Evolutionary conservation across 2,797 vertebrate genomes (phyloP).

Genomic region (Leucoraja ocellata): DNA sequence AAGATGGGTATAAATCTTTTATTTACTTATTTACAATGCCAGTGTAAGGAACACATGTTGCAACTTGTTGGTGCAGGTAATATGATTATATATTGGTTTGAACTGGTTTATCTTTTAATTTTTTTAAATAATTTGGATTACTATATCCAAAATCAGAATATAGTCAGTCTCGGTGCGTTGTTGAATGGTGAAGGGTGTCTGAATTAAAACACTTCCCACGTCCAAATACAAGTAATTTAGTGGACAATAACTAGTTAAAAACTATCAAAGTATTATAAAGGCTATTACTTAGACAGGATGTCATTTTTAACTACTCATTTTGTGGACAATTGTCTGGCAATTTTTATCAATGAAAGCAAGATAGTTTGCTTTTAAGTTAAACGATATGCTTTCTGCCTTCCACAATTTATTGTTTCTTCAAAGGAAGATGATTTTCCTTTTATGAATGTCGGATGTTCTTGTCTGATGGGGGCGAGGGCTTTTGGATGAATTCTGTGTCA

Average conservation of each 20-base stretch:
- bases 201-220: not conserved
- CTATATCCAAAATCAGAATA: not conserved
- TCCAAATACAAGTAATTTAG: not conserved
- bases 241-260: not conserved
- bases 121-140: not conserved
- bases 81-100: too few species aligned
- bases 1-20: constrained; percentile 66
- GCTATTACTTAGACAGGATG: not conserved
- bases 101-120: too few species aligned
- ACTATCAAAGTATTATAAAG: not conserved
- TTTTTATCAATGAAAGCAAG: not conserved
- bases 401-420: not conserved
- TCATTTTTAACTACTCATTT: not conserved
- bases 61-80: not conserved
- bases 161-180: not conserved
- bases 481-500: not conserved
- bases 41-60: not conserved
- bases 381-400: not conserved
- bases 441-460: not conserved
- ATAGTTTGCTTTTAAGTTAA: not conserved
- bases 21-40: not conserved
- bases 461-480: not conserved
- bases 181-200: not conserved
- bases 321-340: not conserved
- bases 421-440: not conserved